Base-by-base conservation (phyloP, 2,113 vertebrate genomes). In the Jaculus jaculus region DNA sequence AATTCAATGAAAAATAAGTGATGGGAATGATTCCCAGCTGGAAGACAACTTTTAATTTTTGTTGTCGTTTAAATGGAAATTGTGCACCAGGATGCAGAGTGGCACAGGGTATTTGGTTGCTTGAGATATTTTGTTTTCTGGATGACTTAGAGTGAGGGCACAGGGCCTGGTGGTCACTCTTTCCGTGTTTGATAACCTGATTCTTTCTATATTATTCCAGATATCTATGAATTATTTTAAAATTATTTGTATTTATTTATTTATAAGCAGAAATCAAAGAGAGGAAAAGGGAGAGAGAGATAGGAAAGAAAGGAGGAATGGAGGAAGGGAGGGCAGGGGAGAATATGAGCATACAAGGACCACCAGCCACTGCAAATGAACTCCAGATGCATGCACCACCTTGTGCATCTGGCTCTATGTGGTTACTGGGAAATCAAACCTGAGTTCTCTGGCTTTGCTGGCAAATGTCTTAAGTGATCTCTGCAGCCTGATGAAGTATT, bases 141-240 rank as follows among this genome's bases (percentile, higher is more conserved):
- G 24, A 72, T 87, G 83, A 94, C 75, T 91, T 87, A 90, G 63
- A 65, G 69, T 3, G 30, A 63, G 91, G 77, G 89, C 47, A 77
- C 58, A 72, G 73, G 34, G n/a, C 60, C 83, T 92, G 61, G 87
- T 88, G 23, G 65, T 92, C 90, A 47, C 94, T 61, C 77, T 34
- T 73, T 79, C 23, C 68, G 87, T 84, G 51, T 95, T 92, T 94
- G 87, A 91, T 97, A 96, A 94, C 58, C 89, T 81, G 66, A 77
- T 94, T 95, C 95, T 96, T 95, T 94, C 92, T 81, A 4, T 95
- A 89, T 94, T 94, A 90, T 95, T 97, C 90, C 79, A 96, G 94
- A 96, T 97, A 89, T 95, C 94, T 90, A 73, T 47, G 42, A 47
- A 47, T 47, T n/a, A n/a, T 47, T 47, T 47, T 6, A 47, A 47